Evolutionary conservation across 2,797 vertebrate species (phyloP).

Genomic region (Fringilla coelebs): DNA sequence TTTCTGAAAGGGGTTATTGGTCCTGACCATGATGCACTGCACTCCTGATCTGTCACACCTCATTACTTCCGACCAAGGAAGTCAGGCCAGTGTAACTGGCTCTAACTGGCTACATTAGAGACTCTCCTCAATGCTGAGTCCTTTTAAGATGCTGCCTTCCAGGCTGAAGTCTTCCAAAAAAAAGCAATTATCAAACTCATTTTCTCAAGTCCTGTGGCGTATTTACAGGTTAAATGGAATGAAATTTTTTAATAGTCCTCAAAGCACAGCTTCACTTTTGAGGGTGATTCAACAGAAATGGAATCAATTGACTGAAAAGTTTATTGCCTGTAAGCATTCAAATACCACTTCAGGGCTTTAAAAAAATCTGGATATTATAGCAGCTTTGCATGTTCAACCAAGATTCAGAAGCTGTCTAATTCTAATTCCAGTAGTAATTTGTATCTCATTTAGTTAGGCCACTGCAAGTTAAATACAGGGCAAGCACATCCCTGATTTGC

Average conservation of each 20-base stretch:
- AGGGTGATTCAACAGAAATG: not conserved
- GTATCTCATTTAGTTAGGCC: not conserved
- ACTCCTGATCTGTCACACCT: conserved; percentile 30
- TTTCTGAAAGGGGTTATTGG: conserved; percentile 14
- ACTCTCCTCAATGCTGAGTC: not conserved
- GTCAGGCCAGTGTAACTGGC: not conserved
- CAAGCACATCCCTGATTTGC: not conserved
- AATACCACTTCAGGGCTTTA: not conserved
- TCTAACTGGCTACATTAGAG: not conserved
- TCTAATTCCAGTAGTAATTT: not conserved
- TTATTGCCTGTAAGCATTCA: not conserved
- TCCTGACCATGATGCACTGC: conserved; percentile 15
- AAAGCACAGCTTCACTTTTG: conserved; percentile 3
- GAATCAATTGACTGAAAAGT: conserved; percentile 14
- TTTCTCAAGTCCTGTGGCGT: conserved; percentile 14
- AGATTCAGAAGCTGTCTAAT: not conserved
- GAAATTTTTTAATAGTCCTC: not conserved
- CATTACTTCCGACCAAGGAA: conserved; percentile 19
- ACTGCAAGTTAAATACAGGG: not conserved
- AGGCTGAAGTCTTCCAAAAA: not conserved
- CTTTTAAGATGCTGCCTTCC: conserved; percentile 13
- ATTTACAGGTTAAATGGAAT: conserved; percentile 27
- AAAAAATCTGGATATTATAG: not conserved
- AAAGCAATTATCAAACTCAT: not conserved
- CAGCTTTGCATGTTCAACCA: not conserved